A percentile compares a stretch with the other conserved stretches of the same genome.
Evolutionary conservation across 2,888 invertebrate species (phyloP).

Genomic region (Trachelus stipa): DNA sequence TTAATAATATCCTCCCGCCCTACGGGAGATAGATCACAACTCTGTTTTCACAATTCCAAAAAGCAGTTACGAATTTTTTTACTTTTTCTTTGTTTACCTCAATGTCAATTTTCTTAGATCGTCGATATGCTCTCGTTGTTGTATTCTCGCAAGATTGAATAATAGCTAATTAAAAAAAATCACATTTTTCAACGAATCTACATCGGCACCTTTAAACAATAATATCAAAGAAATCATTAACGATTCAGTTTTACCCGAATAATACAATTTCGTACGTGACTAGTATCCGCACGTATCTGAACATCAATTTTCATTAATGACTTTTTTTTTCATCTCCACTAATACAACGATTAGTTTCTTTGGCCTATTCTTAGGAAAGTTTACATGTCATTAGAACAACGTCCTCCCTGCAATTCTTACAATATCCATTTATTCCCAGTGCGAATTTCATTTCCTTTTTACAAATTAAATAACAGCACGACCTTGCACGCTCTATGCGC

Average conservation of each 20-base stretch:
- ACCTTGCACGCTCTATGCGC: background rate
- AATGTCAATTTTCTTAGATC: background rate
- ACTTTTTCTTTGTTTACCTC: slow-evolving; percentile 20
- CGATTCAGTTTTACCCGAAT: background rate
- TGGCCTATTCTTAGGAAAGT: background rate
- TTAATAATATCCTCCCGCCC: slow-evolving; percentile 10
- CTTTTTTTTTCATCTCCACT: background rate
- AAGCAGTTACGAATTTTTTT: slow-evolving; percentile 16
- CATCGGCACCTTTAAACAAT: background rate
- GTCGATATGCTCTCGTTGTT: background rate
- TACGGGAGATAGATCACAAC: slow-evolving; percentile 28
- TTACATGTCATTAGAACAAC: background rate
- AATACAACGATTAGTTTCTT: background rate
- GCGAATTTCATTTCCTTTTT: slow-evolving; percentile 12
- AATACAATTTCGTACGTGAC: background rate
- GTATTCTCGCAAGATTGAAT: background rate
- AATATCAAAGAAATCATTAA: background rate
- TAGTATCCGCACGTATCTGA: background rate
- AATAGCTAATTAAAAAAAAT: background rate
- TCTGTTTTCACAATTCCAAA: slow-evolving; percentile 27
- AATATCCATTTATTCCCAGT: background rate
- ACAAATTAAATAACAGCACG: slow-evolving; percentile 23
- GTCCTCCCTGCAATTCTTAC: background rate
- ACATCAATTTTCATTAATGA: background rate
- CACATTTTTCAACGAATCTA: background rate